Evolutionary conservation across 1,140 invertebrate genomes (phyloP), one percentile per base, ranked within the genome.

Genomic region (Euura lappo): DNA sequence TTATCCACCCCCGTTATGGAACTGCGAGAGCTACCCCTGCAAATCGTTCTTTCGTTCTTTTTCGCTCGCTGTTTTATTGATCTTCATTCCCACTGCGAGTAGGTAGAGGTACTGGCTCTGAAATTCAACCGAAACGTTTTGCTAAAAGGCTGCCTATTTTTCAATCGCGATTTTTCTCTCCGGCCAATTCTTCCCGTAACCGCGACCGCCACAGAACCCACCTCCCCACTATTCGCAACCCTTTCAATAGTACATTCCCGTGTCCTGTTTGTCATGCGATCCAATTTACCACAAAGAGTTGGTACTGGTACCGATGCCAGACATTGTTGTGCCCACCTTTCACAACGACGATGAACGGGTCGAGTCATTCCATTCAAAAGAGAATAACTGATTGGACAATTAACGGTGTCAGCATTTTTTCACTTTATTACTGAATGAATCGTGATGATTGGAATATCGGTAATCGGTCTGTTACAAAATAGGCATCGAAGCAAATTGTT

Each of bases 31-130:
- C 79, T 77, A 78, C 79, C 74, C 80, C 51, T 60, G 81, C 80
- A 75, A 78, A 80, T 83, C 80, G 80, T 79, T 82, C 79, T 81
- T 80, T 82, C 80, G 78, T 71, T 69, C 65, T 45, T 71, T 45
- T 67, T 44, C 45, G 10, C 43, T 51, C 65, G 45, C 74, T 83
- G 80, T 85, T 86, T 86, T 86, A 86, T 86, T 82, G 85, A 86
- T 86, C 84, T 82, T 82, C 80, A 79, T 83, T 84, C 80, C 79
- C 80, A 81, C 75, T 73, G 77, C 79, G 80, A 28, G 28, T 28
- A 28, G 28, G 28, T 28, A 28, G 28, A 28, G 28, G 28, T 28
- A 28, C 28, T 28, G 28, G 28, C 28, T 28, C 28, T 28, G 65
- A 13, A 51, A 65, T n/a, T 60, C 13, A 13, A 28, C 47, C 44